These are phyloP conservation scores for Gambusia holbrooki DNA, from an alignment of 2,113 vertebrate species.

Conservation along the genomic window DNA sequence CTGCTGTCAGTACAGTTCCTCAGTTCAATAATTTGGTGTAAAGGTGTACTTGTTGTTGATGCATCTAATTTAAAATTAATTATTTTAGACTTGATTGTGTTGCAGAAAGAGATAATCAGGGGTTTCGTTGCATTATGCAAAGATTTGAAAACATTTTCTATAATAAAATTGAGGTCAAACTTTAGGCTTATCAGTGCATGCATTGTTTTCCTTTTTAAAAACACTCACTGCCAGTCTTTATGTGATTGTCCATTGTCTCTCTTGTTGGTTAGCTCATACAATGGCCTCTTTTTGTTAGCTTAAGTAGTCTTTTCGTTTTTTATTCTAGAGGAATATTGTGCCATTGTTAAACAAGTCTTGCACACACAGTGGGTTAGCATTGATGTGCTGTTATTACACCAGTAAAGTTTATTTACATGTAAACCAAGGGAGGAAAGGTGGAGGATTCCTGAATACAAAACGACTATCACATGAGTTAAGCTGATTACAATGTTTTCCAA, in stretches of 20 bases:
- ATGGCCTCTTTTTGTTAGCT: constrained; percentile 50
- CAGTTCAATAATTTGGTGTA: neutral
- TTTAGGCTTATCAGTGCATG: constrained; percentile 23
- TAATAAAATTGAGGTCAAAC: neutral
- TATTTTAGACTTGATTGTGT: neutral
- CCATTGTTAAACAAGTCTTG: constrained; percentile 20
- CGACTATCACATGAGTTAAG: neutral
- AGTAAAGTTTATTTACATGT: neutral
- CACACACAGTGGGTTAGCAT: constrained; percentile 18
- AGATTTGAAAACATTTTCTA: neutral
- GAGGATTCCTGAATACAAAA: accelerated
- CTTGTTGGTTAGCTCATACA: constrained; percentile 41
- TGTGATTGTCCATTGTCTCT: constrained; percentile 15
- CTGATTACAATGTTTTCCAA: neutral
- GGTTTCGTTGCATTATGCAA: neutral
- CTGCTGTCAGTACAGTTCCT: neutral
- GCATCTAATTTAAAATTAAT: neutral
- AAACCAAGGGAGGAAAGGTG: neutral
- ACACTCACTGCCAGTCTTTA: constrained; percentile 5
- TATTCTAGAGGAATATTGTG: constrained; percentile 14
- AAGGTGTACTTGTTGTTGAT: neutral
- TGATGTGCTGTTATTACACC: constrained; percentile 6
- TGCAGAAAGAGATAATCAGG: neutral
- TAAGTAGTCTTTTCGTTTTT: constrained; percentile 41
- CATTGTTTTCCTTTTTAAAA: constrained; percentile 29